Evolutionary conservation across 1,140 invertebrate species (phyloP).

Genomic region (Drosophila mauritiana): DNA sequence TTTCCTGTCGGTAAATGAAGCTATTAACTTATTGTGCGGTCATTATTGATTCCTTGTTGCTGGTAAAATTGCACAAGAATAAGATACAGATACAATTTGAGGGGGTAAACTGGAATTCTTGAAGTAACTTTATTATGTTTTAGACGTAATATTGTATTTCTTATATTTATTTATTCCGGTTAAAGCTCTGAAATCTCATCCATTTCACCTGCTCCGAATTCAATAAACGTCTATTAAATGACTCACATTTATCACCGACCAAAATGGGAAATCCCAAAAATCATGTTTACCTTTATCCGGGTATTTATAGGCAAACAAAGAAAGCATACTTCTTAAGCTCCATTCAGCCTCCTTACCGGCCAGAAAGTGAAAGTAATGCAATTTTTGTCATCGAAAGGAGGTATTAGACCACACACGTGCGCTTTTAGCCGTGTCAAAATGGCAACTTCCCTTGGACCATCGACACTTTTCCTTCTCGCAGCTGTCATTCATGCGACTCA

Average conservation of each 20-base stretch:
- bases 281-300: conserved; percentile 45
- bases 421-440: conserved; percentile 37
- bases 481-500: conserved; percentile 76
- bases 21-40: conserved; percentile 27
- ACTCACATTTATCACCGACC: neutral
- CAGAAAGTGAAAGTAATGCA: conserved; percentile 75
- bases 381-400: conserved; percentile 72
- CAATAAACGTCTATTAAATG: conserved; percentile 14
- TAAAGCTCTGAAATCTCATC: neutral
- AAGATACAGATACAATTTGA: neutral
- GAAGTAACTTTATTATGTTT: neutral
- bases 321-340: conserved; percentile 62
- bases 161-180: no score
- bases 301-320: conserved; percentile 65
- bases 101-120: no score
- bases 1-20: conserved; percentile 12
- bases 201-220: neutral
- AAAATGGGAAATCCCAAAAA: conserved; percentile 23
- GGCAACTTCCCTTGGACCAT: neutral
- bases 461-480: neutral
- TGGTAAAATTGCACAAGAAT: neutral
- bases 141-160: no score
- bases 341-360: neutral
- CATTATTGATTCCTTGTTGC: conserved; percentile 25
- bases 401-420: conserved; percentile 74